Evolutionary conservation across 1,140 invertebrate species (phyloP).

Genomic region (Magallana ariakensis): DNA sequence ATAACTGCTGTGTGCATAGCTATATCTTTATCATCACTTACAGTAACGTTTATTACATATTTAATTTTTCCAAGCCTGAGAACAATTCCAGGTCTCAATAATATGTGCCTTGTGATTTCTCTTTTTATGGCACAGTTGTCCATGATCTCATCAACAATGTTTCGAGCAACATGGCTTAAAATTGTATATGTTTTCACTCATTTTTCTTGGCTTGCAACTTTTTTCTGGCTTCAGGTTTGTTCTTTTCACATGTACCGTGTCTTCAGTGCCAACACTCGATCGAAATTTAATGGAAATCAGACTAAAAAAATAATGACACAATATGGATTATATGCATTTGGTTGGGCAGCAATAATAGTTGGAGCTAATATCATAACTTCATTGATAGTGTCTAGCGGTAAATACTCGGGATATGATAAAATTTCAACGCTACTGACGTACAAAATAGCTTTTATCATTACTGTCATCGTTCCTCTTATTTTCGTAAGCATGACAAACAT

Average conservation of each 20-base stretch:
- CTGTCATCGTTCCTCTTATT: constrained; percentile 28
- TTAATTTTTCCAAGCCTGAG: constrained; percentile 59
- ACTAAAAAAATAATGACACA: neutral
- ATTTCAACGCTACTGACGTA: constrained; percentile 17
- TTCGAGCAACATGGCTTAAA: neutral
- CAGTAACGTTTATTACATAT: constrained; percentile 65
- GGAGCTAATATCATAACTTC: constrained; percentile 2
- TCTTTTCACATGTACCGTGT: constrained; percentile 60
- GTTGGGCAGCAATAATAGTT: constrained; percentile 39
- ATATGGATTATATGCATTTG: constrained; percentile 38
- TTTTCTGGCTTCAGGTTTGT: constrained; percentile 60
- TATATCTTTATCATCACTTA: constrained; percentile 63
- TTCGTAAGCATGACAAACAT: constrained; percentile 39
- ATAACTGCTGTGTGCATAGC: constrained; percentile 45
- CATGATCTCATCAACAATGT: neutral
- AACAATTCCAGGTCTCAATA: constrained; percentile 68
- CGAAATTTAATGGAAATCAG: neutral
- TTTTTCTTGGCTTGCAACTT: constrained; percentile 40
- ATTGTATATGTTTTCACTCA: neutral
- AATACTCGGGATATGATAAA: constrained; percentile 43
- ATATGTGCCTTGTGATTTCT: constrained; percentile 63
- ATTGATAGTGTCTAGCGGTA: neutral
- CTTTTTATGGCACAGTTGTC: constrained; percentile 63
- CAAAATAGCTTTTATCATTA: constrained; percentile 25
- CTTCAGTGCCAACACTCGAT: constrained; percentile 31